These are phyloP conservation scores for Anaspis maculata DNA, from an alignment of 2,888 invertebrate species.

Conservation along the genomic window DNA sequence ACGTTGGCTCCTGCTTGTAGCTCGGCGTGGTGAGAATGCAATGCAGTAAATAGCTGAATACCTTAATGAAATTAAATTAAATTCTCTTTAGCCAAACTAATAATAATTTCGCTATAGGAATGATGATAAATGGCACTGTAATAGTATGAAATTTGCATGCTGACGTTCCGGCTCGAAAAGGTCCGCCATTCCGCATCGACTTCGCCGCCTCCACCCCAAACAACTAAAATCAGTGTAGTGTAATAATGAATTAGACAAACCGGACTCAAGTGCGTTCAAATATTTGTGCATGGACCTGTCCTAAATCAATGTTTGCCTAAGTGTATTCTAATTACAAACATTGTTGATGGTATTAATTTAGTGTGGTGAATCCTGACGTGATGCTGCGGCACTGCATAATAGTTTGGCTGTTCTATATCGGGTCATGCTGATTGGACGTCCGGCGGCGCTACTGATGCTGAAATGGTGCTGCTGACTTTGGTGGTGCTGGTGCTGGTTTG, in stretches of 20 bases:
- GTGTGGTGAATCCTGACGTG: constrained; percentile 17
- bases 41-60: too few species aligned
- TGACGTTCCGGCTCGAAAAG: constrained; percentile 5
- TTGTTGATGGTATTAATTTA: constrained; percentile 24
- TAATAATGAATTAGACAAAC: constrained; percentile 25
- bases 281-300: constrained; percentile 25
- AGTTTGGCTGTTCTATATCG: constrained; percentile 11
- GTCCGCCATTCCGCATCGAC: constrained; percentile 2
- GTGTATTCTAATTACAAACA: constrained; percentile 24
- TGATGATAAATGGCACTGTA: not conserved
- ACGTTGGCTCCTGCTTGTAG: too few species aligned
- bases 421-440: constrained; percentile 24
- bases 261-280: constrained; percentile 24
- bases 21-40: too few species aligned
- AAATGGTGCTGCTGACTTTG: constrained; percentile 19
- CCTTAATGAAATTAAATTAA: too few species aligned
- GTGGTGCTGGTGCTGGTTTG: constrained; percentile 23
- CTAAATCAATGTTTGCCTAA: constrained; percentile 26
- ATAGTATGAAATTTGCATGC: too few species aligned
- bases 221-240: constrained; percentile 21
- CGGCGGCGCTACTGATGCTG: too few species aligned
- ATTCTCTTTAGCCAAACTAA: too few species aligned
- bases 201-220: constrained; percentile 4
- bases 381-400: constrained; percentile 3
- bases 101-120: too few species aligned